Percentiles rank a stretch among this genome's conserved stretches.
These are phyloP conservation scores for Troides aeacus DNA, from an alignment of 2,888 invertebrate species.

Conservation along the genomic window DNA sequence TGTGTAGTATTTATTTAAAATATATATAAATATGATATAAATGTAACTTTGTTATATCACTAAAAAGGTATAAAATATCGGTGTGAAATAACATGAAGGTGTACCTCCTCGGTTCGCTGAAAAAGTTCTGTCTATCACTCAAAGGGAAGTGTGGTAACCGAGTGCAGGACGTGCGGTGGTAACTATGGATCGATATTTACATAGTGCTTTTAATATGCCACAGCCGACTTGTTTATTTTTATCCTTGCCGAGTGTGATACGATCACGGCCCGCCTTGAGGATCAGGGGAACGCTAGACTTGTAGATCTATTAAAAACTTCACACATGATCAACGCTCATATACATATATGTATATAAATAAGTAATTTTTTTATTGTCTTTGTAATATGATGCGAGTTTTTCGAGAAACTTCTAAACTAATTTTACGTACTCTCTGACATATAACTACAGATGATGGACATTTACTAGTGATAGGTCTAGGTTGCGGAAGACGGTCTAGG, in stretches of 20 bases:
- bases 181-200: slow-evolving; percentile 77
- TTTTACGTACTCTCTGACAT: too few species aligned
- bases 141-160: slow-evolving; percentile 12
- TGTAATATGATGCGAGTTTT: too few species aligned
- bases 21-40: too few species aligned
- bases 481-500: too few species aligned
- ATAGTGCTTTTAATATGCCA: slow-evolving; percentile 74
- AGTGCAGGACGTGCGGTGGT: slow-evolving; percentile 55
- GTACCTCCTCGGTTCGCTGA: too few species aligned
- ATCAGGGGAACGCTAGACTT: slow-evolving; percentile 11
- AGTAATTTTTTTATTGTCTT: background rate
- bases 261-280: slow-evolving; percentile 23
- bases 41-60: too few species aligned
- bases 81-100: too few species aligned
- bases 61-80: too few species aligned
- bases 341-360: background rate
- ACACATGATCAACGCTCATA: slow-evolving; percentile 5
- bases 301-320: slow-evolving; percentile 20
- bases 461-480: too few species aligned
- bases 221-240: slow-evolving; percentile 47
- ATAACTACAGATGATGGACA: too few species aligned
- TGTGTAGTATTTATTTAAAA: too few species aligned
- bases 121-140: background rate
- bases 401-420: too few species aligned
- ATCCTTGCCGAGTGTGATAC: slow-evolving; percentile 38